Percentiles rank a stretch among this genome's conserved stretches.
Conservation (phyloP, 2,797 vertebrate genomes). For the Gymnocypris eckloni region DNA sequence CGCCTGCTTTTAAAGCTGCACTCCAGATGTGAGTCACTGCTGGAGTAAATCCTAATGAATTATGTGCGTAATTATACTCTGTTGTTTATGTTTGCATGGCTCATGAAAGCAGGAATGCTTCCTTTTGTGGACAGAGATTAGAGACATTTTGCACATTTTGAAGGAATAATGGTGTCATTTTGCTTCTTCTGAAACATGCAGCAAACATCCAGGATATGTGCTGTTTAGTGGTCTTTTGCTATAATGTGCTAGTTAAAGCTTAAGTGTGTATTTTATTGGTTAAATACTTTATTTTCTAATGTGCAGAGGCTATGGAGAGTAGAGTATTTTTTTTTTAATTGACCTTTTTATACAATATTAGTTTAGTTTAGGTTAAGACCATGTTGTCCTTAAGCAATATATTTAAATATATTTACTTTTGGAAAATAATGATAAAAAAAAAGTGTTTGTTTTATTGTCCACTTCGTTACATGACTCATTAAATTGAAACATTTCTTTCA, state of each 20-base stretch:
- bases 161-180: neutral
- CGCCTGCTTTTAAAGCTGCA: constrained; percentile 51
- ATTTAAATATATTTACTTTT: too few species aligned
- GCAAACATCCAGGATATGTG: constrained; percentile 7
- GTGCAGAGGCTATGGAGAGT: neutral
- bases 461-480: neutral
- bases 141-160: neutral
- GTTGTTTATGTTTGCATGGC: constrained; percentile 44
- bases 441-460: neutral
- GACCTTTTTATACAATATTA: neutral
- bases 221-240: neutral
- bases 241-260: neutral
- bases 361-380: neutral
- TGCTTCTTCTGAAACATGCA: neutral
- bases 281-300: neutral
- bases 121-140: constrained; percentile 14
- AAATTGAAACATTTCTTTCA: neutral
- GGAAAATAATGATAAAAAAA: neutral
- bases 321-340: neutral
- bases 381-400: neutral
- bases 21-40: constrained; percentile 59
- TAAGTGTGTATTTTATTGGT: neutral
- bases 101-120: constrained; percentile 5
- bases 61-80: constrained; percentile 37
- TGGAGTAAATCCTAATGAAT: constrained; percentile 53